Base-by-base conservation (phyloP, 2,888 invertebrate species). In the Apamea sordens region DNA sequence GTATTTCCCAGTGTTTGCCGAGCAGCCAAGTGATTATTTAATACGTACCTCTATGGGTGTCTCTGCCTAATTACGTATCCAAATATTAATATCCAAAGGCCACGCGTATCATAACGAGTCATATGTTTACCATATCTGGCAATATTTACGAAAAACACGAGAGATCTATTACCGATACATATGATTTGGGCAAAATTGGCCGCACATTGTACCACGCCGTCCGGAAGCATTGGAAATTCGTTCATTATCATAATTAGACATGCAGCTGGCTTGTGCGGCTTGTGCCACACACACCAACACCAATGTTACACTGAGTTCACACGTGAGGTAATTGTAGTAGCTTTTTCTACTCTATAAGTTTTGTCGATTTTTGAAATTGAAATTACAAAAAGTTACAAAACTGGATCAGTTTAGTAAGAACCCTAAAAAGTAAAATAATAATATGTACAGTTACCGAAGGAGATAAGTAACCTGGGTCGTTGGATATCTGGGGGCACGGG, bases 221-320 rank as follows among this genome's bases (percentile, higher is more conserved):
- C 92, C 91, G 93, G 92, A 93, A 92, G 90, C 91, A 88, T 84
- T 90, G 87, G 84, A 90, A 93, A 93, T 93, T 92, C 93, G 90
- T 87, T 91, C 91, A 94, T 94, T 94, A 94, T 81, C 88, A 91
- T 94, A 94, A 94, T 94, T 94, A 94, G 92, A 83, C 87, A 90
- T 91, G 90, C 94, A 93, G 93, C 93, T 93, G 86, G 82, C 67
- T 63, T 69, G 77, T 77, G 64, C 50, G 81, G 73, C 74, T 53
- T 80, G 80, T 79, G 79, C 72, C 73, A 36, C 68, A 73, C 67
- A 69, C 68, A 74, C 70, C 73, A 50, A 67, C 63, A 75, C 70
- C 47, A 82, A 82, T 79, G 61, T 82, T 73, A 87, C 76, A 71
- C 68, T 71, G 41, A 56, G 50, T 75, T 80, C 11, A 68, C 71